Conservation (phyloP, 1,140 invertebrate species). For the Ceratosolen solmsi region DNA sequence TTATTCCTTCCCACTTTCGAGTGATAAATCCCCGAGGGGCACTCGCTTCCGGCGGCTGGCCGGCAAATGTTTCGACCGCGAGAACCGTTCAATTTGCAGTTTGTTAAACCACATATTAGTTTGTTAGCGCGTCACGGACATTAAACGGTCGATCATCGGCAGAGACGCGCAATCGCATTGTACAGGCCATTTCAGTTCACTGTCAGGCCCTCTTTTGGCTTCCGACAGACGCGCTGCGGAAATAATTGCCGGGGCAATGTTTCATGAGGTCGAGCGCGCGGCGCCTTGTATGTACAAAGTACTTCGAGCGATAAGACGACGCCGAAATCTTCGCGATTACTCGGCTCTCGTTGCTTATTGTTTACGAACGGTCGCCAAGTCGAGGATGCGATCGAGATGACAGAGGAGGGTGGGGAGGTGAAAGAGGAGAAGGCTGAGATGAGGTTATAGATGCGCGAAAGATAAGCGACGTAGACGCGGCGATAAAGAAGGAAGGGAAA, state of each 20-base stretch:
- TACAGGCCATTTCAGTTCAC: too few relatives aligned
- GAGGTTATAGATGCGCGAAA: background rate
- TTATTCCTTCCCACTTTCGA: slow-evolving; percentile 19
- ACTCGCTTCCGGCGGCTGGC: background rate
- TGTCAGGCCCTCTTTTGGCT: too few relatives aligned
- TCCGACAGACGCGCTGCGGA: background rate
- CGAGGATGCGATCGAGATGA: background rate
- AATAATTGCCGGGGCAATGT: background rate
- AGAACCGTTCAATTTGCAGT: background rate
- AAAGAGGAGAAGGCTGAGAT: background rate
- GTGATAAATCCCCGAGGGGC: background rate
- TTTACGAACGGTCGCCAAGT: background rate
- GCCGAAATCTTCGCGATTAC: background rate
- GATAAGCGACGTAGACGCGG: slow-evolving; percentile 49
- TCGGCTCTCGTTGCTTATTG: too few relatives aligned
- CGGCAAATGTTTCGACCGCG: background rate
- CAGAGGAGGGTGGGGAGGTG: background rate
- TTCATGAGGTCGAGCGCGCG: background rate
- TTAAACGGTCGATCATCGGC: background rate
- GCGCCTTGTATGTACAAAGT: background rate
- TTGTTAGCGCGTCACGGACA: background rate
- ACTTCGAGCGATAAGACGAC: background rate
- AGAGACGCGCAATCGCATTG: background rate
- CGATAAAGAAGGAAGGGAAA: slow-evolving; percentile 34
- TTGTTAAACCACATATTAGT: background rate